Percentiles rank a stretch among this genome's conserved stretches.
Conservation (phyloP, 1,140 invertebrate genomes). For the Drosophila leontia region DNA sequence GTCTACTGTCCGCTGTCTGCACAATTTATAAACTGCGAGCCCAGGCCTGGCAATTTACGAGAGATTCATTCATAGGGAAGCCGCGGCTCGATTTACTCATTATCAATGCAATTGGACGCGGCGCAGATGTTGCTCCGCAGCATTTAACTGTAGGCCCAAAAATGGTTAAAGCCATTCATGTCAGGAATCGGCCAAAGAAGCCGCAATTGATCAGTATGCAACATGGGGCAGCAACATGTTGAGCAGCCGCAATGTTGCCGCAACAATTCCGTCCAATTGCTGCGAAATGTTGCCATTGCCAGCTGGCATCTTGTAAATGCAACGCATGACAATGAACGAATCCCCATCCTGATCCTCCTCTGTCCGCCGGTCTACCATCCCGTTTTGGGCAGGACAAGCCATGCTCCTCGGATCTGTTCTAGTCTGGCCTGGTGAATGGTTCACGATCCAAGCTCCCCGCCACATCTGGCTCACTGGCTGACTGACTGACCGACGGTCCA, state of each 20-base stretch:
- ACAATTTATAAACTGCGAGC: conserved; percentile 70
- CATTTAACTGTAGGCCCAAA: conserved; percentile 82
- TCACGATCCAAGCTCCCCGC: conserved; percentile 5
- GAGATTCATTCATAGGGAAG: conserved; percentile 70
- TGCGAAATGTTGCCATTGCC: conserved; percentile 65
- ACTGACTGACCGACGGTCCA: conserved; percentile 49
- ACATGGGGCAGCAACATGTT: conserved; percentile 71
- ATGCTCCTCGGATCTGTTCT: conserved; percentile 38
- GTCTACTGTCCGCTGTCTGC: conserved; percentile 39
- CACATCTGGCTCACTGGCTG: conserved; percentile 6
- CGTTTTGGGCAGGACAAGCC: conserved; percentile 60
- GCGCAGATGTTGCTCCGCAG: conserved; percentile 70
- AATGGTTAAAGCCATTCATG: conserved; percentile 83
- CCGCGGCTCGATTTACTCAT: conserved; percentile 58
- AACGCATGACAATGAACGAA: conserved; percentile 81
- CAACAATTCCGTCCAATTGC: conserved; percentile 77
- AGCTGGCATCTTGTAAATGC: conserved; percentile 84
- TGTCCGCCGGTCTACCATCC: conserved; percentile 11
- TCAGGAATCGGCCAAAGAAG: conserved; percentile 58
- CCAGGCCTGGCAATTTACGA: conserved; percentile 27
- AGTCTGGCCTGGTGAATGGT: conserved; percentile 54
- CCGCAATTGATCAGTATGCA: conserved; percentile 82
- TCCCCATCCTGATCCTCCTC: background rate
- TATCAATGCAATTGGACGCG: conserved; percentile 76
- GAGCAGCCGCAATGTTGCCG: conserved; percentile 80